Evolutionary conservation across 2,797 vertebrate species (phyloP).

Genomic region (Rhadinocentrus ornatus): DNA sequence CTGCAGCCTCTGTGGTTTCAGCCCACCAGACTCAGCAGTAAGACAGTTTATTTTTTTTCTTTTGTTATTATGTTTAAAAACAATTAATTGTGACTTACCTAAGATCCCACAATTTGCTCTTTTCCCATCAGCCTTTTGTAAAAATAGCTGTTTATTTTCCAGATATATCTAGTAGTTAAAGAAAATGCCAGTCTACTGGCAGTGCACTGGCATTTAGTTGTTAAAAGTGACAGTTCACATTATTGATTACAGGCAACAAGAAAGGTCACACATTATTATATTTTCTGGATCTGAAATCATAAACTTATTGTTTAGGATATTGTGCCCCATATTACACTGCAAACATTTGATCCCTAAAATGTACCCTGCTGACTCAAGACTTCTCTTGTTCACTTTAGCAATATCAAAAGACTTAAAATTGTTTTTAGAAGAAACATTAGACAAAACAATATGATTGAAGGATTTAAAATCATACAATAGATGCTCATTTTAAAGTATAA

Average conservation of each 20-base stretch:
- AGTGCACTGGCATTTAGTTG: conserved; percentile 18
- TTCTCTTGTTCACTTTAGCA: neutral
- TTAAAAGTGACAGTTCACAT: conserved; percentile 2
- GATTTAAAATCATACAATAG: neutral
- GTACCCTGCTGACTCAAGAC: neutral
- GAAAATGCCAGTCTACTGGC: neutral
- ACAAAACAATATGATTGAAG: neutral
- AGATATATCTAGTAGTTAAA: neutral
- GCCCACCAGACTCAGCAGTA: conserved; percentile 88
- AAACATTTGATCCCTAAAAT: neutral
- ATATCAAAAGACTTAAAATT: neutral
- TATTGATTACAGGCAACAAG: conserved; percentile 5
- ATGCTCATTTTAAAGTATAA: neutral
- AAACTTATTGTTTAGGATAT: neutral
- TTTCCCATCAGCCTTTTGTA: neutral
- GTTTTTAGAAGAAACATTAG: neutral
- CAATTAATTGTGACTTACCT: neutral
- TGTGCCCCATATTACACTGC: neutral
- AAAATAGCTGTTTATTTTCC: neutral
- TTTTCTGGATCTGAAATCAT: conserved; percentile 24
- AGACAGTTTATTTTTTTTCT: conserved; percentile 47
- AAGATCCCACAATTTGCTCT: neutral
- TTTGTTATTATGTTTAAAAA: neutral
- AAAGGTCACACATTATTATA: conserved; percentile 31
- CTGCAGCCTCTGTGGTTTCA: conserved; percentile 97